Base-by-base conservation (phyloP, 2,113 vertebrate genomes). In the Peucedramus taeniatus region DNA sequence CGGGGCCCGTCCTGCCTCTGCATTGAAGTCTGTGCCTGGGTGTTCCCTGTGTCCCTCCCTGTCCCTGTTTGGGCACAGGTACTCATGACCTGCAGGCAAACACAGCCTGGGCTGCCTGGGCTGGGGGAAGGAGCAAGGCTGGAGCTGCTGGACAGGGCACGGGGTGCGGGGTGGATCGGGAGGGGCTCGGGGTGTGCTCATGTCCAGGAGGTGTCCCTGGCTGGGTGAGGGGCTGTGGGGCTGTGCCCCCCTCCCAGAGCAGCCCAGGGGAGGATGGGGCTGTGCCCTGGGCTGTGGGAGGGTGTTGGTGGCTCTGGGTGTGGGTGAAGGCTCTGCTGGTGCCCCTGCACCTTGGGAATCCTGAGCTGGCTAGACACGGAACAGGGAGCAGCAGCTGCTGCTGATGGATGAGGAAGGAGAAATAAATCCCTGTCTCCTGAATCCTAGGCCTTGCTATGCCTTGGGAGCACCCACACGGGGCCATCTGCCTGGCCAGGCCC, bases 121-220 rank as follows among this genome's bases (percentile, higher is more conserved):
- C 2, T 13, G 13, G 7, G 45, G 63, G 20, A 33, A 75, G 24
- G 35, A 20, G 7, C 28, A 5, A 7, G 64, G 24, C 53, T 40
- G 76, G 66, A 20, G 59, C 35, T 5, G 26, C 50, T 56, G 15
- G 40, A 12, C 24, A 18, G 70, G 44, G 33, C 3, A 2, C 1
- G 7, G 45, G n/a, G 10, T 21, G 12, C 28, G 10, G 60, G 15
- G 0, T 15, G 80, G 30, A 6, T 39, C 1, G 0, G 8, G 68
- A 12, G 0, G 20, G 33, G 7, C 23, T 77, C 2, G 1, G 57
- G 57, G 4, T 47, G 24, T n/a, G 44, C 56, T n/a, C 4, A 0
- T 2, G 27, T 3, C 24, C 3, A 5, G 24, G 40, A 12, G 6
- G 61, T 68, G 71, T 35, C 44, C 61, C 26, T 57, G 61, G 35